A percentile compares a stretch with the other conserved stretches of the same genome.
Conservation (phyloP, 2,888 invertebrate genomes). For the Caprella mutica region DNA sequence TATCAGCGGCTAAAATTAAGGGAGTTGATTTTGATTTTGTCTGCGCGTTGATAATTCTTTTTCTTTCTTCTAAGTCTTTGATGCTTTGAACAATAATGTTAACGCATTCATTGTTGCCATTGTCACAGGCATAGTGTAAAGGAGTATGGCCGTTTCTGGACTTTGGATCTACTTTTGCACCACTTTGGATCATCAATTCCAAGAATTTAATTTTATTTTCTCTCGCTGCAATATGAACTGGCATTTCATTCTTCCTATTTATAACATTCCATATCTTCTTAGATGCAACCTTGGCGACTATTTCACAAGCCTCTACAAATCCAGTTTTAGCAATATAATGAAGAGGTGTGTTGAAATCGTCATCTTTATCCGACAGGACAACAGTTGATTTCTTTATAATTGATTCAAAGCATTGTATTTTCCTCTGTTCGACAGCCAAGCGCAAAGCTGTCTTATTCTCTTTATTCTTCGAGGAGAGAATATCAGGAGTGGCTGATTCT, state of each 20-base stretch:
- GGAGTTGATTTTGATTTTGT: not conserved
- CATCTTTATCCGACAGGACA: not conserved
- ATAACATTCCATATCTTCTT: not conserved
- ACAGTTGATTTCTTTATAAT: not conserved
- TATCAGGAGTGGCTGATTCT: too few species aligned
- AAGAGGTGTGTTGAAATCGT: not conserved
- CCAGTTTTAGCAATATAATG: slow-evolving; percentile 1
- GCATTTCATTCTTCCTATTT: not conserved
- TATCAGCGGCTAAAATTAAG: not conserved
- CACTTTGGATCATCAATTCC: not conserved
- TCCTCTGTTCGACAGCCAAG: too few species aligned
- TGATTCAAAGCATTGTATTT: not conserved
- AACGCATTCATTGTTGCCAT: slow-evolving; percentile 2
- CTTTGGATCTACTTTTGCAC: not conserved
- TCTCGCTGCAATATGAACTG: not conserved
- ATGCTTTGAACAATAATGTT: not conserved
- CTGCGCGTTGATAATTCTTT: not conserved
- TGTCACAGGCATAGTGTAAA: not conserved
- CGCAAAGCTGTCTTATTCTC: too few species aligned
- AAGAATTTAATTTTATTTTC: slow-evolving; percentile 1
- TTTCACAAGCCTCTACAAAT: not conserved
- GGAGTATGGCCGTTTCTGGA: not conserved
- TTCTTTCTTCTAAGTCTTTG: not conserved
- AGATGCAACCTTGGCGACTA: not conserved
- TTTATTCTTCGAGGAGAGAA: too few species aligned